These are phyloP conservation scores for Dendroctonus valens DNA, from an alignment of 1,140 invertebrate species.

Conservation along the genomic window DNA sequence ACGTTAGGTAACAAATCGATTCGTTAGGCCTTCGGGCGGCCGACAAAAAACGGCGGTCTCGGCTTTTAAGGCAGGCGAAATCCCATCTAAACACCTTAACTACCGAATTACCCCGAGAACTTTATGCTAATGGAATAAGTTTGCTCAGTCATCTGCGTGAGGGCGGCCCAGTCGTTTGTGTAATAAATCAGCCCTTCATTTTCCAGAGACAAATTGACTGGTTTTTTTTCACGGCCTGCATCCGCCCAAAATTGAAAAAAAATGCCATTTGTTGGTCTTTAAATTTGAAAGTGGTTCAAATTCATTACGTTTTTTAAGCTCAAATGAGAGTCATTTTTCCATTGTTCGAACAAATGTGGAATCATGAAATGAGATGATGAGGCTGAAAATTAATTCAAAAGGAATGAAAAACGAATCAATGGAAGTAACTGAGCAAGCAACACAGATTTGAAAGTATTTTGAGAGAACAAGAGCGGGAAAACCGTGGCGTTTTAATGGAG, in stretches of 20 bases:
- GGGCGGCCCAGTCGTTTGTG: conserved; percentile 23
- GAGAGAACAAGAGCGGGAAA: too few species aligned
- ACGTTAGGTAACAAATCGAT: conserved; percentile 33
- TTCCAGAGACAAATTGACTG: conserved; percentile 16
- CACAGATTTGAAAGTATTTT: too few species aligned
- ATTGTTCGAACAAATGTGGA: too few species aligned
- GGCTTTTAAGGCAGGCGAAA: conserved; percentile 31
- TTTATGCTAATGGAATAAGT: conserved; percentile 35
- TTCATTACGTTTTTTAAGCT: too few species aligned
- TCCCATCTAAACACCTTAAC: conserved; percentile 32
- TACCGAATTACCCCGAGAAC: conserved; percentile 32
- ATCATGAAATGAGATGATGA: too few species aligned
- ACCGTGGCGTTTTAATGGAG: too few species aligned
- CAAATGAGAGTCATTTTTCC: too few species aligned
- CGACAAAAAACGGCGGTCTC: conserved; percentile 29
- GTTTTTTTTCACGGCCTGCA: not conserved
- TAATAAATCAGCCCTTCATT: conserved; percentile 30
- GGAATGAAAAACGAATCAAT: too few species aligned
- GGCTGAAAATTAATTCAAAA: too few species aligned
- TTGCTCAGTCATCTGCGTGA: conserved; percentile 32
- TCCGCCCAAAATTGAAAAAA: not conserved
- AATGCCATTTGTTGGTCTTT: not conserved
- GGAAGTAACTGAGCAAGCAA: too few species aligned
- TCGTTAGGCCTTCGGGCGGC: conserved; percentile 23
- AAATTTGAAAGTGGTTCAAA: too few species aligned